Evolutionary conservation across 2,113 vertebrate species (phyloP).

Genomic region (Bos javanicus): DNA sequence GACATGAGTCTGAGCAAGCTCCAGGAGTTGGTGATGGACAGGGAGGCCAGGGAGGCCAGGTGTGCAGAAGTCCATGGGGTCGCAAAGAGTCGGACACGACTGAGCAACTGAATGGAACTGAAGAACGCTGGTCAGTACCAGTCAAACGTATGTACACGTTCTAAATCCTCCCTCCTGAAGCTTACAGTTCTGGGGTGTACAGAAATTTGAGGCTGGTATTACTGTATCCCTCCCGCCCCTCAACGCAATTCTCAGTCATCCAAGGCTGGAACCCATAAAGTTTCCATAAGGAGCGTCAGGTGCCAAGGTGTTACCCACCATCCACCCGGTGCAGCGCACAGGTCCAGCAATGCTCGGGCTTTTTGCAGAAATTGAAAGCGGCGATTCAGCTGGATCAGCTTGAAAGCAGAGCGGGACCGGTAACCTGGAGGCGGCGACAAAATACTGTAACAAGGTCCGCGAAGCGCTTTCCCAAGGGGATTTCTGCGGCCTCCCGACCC

Average conservation of each 20-base stretch:
- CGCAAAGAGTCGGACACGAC: neutral
- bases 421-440: slow-evolving; percentile 83
- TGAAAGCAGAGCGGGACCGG: slow-evolving; percentile 97
- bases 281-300: neutral
- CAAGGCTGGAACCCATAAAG: neutral
- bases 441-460: neutral
- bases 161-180: neutral
- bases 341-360: slow-evolving; percentile 91
- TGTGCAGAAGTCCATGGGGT: neutral
- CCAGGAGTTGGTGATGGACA: neutral
- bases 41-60: neutral
- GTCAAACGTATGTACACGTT: neutral
- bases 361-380: slow-evolving; percentile 97
- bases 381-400: slow-evolving; percentile 96
- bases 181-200: neutral
- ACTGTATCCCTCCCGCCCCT: neutral
- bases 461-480: neutral
- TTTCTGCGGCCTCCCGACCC: neutral
- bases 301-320: slow-evolving; percentile 83
- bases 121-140: neutral
- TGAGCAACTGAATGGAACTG: neutral
- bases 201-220: neutral
- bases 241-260: neutral
- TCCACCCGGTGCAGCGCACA: slow-evolving; percentile 96
- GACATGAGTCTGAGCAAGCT: neutral